Evolutionary conservation across 2,888 invertebrate species (phyloP).

Genomic region (Pristionchus entomophagus): DNA sequence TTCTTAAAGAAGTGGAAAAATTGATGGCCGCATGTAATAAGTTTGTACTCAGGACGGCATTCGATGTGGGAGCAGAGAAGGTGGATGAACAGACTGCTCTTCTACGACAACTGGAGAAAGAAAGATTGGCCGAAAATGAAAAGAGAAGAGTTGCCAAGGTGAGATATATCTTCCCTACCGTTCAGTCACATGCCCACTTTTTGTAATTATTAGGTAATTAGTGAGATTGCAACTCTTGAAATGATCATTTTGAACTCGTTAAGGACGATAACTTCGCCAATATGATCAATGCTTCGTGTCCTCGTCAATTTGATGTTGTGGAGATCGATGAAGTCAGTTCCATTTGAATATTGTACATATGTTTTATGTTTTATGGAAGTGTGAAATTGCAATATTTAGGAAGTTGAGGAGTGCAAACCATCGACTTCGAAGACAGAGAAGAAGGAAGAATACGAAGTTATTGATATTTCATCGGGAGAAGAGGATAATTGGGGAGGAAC

Average conservation of each 20-base stretch:
- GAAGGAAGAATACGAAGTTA: constrained; percentile 29
- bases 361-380: background rate
- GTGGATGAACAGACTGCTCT: constrained; percentile 1
- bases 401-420: background rate
- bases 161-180: background rate
- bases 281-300: background rate
- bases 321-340: constrained; percentile 7
- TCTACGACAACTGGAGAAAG: background rate
- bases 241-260: background rate
- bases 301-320: background rate
- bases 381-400: background rate
- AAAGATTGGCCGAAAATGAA: constrained; percentile 13
- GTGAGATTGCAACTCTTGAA: background rate
- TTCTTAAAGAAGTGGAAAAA: too few relatives aligned
- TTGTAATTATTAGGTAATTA: background rate
- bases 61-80: background rate
- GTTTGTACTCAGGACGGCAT: background rate
- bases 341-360: background rate
- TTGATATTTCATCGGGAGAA: constrained; percentile 39
- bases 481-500: constrained; percentile 31
- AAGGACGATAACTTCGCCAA: constrained; percentile 30
- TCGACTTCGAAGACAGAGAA: constrained; percentile 1
- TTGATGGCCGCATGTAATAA: too few relatives aligned
- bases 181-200: background rate
- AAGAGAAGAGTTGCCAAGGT: constrained; percentile 39